A percentile compares a stretch with the other conserved stretches of the same genome.
phyloP scores from a whole-genome alignment of 2,797 vertebrate genomes.

The Masticophis lateralis region DNA sequence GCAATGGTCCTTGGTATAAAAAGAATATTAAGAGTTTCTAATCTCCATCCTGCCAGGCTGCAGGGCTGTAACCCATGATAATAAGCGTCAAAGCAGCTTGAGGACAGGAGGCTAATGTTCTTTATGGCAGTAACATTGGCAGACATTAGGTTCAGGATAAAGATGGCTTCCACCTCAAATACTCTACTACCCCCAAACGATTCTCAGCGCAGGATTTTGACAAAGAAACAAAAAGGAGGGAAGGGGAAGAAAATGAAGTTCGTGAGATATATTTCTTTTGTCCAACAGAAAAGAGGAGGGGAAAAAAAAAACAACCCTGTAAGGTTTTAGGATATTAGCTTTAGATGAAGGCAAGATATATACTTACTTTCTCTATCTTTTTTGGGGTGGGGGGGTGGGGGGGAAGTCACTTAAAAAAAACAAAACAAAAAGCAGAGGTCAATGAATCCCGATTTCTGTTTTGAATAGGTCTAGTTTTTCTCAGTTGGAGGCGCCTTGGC shows the following conservation, averaged over 20 bases:
- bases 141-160: conserved; percentile 48
- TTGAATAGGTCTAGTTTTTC: conserved; percentile 18
- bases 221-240: neutral
- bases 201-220: conserved; percentile 34
- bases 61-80: conserved; percentile 58
- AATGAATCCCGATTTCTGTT: conserved; percentile 30
- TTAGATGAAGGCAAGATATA: conserved; percentile 19
- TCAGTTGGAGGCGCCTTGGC: neutral
- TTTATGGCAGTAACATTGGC: conserved; percentile 39
- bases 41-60: conserved; percentile 58
- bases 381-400: conserved; percentile 14
- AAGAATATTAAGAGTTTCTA: conserved; percentile 59
- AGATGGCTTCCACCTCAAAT: conserved; percentile 53
- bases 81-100: conserved; percentile 63
- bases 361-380: conserved; percentile 17
- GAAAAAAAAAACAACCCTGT: neutral
- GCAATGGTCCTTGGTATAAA: conserved; percentile 59
- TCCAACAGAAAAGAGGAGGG: neutral
- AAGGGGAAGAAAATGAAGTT: neutral
- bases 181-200: conserved; percentile 28
- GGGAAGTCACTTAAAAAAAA: conserved; percentile 22
- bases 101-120: conserved; percentile 61
- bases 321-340: conserved; percentile 21
- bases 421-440: conserved; percentile 28
- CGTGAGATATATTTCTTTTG: neutral